phyloP scores from a whole-genome alignment of 2,113 vertebrate genomes.

The Oncorhynchus clarkii region DNA sequence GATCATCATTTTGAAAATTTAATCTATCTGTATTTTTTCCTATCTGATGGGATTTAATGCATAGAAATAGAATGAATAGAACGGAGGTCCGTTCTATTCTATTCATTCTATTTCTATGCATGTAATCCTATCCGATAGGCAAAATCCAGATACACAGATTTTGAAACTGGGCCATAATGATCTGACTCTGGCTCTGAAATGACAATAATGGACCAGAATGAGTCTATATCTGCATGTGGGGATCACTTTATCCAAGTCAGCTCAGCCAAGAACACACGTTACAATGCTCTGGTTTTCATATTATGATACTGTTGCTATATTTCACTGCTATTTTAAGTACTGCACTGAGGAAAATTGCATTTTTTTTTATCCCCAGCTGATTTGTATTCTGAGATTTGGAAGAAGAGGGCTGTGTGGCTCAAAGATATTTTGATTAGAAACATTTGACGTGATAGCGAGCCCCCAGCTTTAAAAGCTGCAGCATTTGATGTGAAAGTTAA shows the following conservation, averaged over 20 bases:
- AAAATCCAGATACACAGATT: no score
- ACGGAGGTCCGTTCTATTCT: no score
- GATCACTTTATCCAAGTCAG: not conserved
- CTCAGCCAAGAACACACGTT: not conserved
- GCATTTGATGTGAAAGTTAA: constrained; percentile 30
- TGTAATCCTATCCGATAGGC: no score
- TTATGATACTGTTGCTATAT: constrained; percentile 19
- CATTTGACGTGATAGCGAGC: constrained; percentile 25
- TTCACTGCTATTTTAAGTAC: constrained; percentile 23
- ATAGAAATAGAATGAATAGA: no score
- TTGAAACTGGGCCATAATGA: not conserved
- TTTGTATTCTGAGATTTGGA: constrained; percentile 30
- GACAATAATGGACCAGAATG: constrained; percentile 15
- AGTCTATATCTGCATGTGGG: not conserved
- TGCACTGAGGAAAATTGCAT: constrained; percentile 4
- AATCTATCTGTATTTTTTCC: no score
- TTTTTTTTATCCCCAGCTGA: constrained; percentile 26
- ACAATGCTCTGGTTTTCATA: constrained; percentile 19
- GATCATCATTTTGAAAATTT: no score
- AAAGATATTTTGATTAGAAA: constrained; percentile 47
- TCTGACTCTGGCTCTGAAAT: constrained; percentile 8
- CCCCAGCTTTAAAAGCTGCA: constrained; percentile 29
- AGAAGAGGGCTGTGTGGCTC: constrained; percentile 30
- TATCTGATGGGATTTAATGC: no score
- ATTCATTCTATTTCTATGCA: no score